A percentile compares a stretch with the other conserved stretches of the same genome.
These are phyloP conservation scores for Zeuzera pyrina DNA, from an alignment of 2,888 invertebrate species.

Conservation along the genomic window DNA sequence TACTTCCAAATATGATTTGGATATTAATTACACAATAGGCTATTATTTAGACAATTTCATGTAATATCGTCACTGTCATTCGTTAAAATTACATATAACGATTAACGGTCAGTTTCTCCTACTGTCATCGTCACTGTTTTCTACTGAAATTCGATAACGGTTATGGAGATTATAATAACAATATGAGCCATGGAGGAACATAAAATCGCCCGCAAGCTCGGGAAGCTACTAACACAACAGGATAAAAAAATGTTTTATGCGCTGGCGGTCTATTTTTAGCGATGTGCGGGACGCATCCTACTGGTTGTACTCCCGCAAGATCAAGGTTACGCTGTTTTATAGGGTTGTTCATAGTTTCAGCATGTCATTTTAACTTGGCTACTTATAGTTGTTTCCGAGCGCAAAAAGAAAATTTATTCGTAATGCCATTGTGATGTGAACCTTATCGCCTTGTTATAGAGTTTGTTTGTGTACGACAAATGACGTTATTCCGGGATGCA, in stretches of 20 bases:
- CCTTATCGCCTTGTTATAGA: constrained; percentile 21
- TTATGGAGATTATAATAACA: too few relatives aligned
- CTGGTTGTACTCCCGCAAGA: constrained; percentile 57
- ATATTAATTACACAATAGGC: too few relatives aligned
- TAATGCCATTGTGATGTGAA: constrained; percentile 17
- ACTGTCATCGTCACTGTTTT: too few relatives aligned
- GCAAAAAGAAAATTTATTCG: constrained; percentile 24
- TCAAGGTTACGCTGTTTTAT: constrained; percentile 55
- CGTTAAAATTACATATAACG: too few relatives aligned
- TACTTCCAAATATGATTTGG: too few relatives aligned
- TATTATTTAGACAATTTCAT: too few relatives aligned
- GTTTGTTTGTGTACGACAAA: constrained; percentile 18
- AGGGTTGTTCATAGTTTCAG: constrained; percentile 33
- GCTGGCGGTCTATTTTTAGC: constrained; percentile 59
- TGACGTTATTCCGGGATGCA: constrained; percentile 46
- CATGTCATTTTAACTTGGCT: constrained; percentile 47
- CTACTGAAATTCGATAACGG: too few relatives aligned
- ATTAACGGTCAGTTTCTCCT: too few relatives aligned
- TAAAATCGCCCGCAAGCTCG: constrained; percentile 47
- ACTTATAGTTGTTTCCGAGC: constrained; percentile 29
- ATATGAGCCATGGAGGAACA: too few relatives aligned
- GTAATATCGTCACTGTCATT: too few relatives aligned
- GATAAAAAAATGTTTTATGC: constrained; percentile 58
- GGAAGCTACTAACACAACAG: constrained; percentile 44
- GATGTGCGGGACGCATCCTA: constrained; percentile 55